Percentiles rank a stretch among this genome's conserved stretches.
phyloP scores from a whole-genome alignment of 2,797 vertebrate species.

The Sternarchorhynchus goeldii region DNA sequence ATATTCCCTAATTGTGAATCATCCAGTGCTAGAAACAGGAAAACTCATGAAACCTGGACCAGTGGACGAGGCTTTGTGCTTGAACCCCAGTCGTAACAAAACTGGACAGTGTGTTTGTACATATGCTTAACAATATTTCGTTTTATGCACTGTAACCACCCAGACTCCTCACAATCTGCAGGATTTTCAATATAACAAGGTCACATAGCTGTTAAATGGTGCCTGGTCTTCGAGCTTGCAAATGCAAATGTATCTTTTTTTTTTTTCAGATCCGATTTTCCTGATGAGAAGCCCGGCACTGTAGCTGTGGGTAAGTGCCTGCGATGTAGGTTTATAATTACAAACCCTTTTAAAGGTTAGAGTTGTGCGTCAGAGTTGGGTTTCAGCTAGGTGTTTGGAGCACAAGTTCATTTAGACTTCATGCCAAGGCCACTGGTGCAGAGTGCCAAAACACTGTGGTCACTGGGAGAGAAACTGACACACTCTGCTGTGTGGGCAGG shows the following conservation, averaged over 20 bases:
- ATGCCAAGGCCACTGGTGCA: not conserved
- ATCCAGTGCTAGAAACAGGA: not conserved
- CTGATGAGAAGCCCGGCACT: no score
- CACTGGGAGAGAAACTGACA: not conserved
- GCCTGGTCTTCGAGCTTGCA: no score
- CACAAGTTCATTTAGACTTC: not conserved
- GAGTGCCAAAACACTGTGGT: not conserved
- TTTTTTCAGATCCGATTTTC: not conserved
- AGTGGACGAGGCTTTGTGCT: not conserved
- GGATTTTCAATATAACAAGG: constrained; percentile 9
- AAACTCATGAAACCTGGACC: not conserved
- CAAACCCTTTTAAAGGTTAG: not conserved
- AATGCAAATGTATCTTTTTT: no score
- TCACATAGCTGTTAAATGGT: no score
- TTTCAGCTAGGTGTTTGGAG: not conserved
- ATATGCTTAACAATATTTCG: not conserved
- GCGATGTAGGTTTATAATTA: not conserved
- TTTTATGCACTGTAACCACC: not conserved
- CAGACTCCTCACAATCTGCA: not conserved
- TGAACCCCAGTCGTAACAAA: not conserved
- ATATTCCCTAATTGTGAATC: not conserved
- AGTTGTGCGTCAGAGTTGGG: not conserved
- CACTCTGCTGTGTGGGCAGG: not conserved
- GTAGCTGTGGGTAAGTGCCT: no score
- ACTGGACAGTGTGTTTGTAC: not conserved